Conservation (phyloP, 2,888 invertebrate species). For the Hirtodrosophila alboralis region DNA sequence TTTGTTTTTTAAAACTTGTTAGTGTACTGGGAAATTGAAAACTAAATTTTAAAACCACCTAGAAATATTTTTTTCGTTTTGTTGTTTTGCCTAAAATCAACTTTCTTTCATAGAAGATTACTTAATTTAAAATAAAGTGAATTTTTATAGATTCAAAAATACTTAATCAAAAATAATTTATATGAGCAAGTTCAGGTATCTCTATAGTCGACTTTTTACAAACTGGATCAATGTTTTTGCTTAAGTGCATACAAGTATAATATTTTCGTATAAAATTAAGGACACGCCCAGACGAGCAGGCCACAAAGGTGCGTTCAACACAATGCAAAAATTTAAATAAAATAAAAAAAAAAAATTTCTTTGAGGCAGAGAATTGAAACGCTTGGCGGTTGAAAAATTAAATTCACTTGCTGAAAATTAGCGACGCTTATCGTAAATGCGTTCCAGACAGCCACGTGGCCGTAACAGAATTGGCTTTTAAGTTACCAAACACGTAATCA, state of each 20-base stretch:
- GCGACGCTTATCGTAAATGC: slow-evolving; percentile 48
- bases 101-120: too few relatives aligned
- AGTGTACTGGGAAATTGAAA: too few relatives aligned
- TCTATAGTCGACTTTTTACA: too few relatives aligned
- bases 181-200: too few relatives aligned
- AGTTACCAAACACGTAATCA: slow-evolving; percentile 65
- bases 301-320: slow-evolving; percentile 29
- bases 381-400: slow-evolving; percentile 52
- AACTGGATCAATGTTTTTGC: neutral
- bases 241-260: slow-evolving; percentile 27
- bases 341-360: slow-evolving; percentile 3
- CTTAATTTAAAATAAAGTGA: too few relatives aligned
- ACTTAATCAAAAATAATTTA: too few relatives aligned
- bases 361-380: slow-evolving; percentile 43
- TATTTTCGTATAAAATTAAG: slow-evolving; percentile 27
- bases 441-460: slow-evolving; percentile 45
- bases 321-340: slow-evolving; percentile 29
- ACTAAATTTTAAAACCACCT: too few relatives aligned
- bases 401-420: slow-evolving; percentile 67
- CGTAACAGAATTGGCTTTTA: slow-evolving; percentile 50
- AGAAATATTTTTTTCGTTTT: too few relatives aligned
- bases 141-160: too few relatives aligned
- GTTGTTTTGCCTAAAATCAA: too few relatives aligned
- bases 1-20: too few relatives aligned
- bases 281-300: slow-evolving; percentile 32